Conservation (phyloP, 2,113 vertebrate genomes). For the Indri indri region DNA sequence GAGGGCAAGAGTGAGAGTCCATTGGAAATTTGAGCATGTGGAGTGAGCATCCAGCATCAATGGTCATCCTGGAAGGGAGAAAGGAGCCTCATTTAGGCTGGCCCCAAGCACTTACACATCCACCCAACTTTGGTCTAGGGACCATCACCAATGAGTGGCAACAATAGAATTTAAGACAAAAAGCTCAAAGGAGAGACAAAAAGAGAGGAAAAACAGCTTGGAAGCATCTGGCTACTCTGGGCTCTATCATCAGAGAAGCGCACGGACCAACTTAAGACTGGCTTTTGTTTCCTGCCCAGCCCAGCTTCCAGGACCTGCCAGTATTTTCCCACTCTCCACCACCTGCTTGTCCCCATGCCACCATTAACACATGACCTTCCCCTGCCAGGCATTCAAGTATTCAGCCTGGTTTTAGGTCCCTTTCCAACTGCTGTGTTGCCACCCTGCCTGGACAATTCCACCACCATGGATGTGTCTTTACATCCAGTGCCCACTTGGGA, state of each 20-base stretch:
- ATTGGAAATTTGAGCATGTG: constrained; percentile 97
- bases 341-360: neutral
- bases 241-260: constrained; percentile 23
- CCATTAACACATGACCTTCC: neutral
- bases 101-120: neutral
- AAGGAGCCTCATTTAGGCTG: constrained; percentile 62
- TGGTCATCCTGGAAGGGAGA: constrained; percentile 90
- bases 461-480: neutral
- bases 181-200: constrained; percentile 39
- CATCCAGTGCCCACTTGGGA: neutral
- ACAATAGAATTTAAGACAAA: constrained; percentile 20
- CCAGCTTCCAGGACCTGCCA: neutral
- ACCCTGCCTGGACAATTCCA: neutral
- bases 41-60: constrained; percentile 95
- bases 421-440: neutral
- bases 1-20: constrained; percentile 98
- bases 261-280: neutral
- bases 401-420: neutral
- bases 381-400: neutral
- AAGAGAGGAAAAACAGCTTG: constrained; percentile 15
- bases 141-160: neutral
- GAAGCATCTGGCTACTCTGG: neutral
- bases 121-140: neutral
- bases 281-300: neutral
- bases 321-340: neutral